A percentile compares a stretch with the other conserved stretches of the same genome.
Evolutionary conservation across 2,888 invertebrate genomes (phyloP).

Genomic region (Ophion ellenae): DNA sequence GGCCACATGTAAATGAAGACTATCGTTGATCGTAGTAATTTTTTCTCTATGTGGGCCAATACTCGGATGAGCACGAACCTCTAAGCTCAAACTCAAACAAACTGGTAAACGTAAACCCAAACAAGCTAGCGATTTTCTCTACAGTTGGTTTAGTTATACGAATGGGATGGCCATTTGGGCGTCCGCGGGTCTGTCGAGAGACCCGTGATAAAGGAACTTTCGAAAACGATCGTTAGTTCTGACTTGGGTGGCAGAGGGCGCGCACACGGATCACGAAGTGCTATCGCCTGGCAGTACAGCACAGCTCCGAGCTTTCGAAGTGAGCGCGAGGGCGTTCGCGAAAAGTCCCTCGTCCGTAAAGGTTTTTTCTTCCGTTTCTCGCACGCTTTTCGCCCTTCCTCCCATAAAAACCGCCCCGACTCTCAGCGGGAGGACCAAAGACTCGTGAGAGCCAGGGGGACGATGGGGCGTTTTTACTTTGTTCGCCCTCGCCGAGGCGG

Average conservation of each 20-base stretch:
- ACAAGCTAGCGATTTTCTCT: not conserved
- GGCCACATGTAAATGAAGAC: not conserved
- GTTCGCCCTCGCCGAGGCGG: conserved; percentile 15
- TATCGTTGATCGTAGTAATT: not conserved
- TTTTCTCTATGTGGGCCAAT: not conserved
- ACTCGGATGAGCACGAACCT: not conserved
- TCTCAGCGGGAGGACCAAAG: conserved; percentile 48
- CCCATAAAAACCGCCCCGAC: conserved; percentile 41
- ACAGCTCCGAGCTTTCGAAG: conserved; percentile 48
- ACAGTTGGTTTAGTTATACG: not conserved
- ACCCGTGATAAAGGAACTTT: conserved; percentile 58
- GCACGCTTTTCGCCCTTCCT: conserved; percentile 25
- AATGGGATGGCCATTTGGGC: conserved; percentile 57
- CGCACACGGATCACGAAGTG: conserved; percentile 33
- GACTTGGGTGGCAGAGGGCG: conserved; percentile 11
- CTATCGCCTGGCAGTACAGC: conserved; percentile 55
- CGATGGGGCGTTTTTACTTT: conserved; percentile 32
- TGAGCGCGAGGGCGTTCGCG: conserved; percentile 58
- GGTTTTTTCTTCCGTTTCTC: conserved; percentile 50
- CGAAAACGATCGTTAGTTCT: conserved; percentile 40
- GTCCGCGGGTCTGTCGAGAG: conserved; percentile 68
- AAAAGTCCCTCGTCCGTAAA: conserved; percentile 64
- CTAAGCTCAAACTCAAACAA: not conserved
- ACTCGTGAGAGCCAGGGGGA: conserved; percentile 37
- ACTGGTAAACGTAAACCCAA: not conserved